Conservation (phyloP, 1,140 invertebrate species). For the Drosophila pandora region DNA sequence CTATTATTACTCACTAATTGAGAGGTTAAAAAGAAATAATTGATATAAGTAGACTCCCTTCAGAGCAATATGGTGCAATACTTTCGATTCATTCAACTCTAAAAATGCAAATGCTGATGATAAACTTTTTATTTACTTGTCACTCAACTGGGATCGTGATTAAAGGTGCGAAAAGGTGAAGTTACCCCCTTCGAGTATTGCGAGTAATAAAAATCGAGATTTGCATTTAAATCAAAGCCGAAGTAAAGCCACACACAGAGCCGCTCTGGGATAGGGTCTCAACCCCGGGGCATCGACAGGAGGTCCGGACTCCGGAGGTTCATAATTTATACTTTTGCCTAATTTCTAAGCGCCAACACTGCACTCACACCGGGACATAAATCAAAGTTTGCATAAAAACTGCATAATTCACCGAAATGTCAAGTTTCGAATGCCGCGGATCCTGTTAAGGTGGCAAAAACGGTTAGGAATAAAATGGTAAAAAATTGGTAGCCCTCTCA, state of each 20-base stretch:
- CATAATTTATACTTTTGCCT: conserved; percentile 74
- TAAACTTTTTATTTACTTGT: conserved; percentile 52
- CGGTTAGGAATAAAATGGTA: conserved; percentile 7
- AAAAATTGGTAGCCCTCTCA: conserved; percentile 52
- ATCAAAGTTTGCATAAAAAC: conserved; percentile 69
- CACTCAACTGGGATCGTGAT: conserved; percentile 62
- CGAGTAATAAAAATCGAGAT: conserved; percentile 38
- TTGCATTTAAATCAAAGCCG: conserved; percentile 78
- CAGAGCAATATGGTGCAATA: neutral
- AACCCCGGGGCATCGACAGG: conserved; percentile 43
- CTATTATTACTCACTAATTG: neutral
- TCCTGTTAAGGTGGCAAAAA: conserved; percentile 21
- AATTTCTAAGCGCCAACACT: conserved; percentile 54
- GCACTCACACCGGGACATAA: conserved; percentile 37
- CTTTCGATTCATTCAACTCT: neutral
- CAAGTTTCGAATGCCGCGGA: conserved; percentile 39
- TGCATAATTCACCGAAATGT: conserved; percentile 79
- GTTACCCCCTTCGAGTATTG: conserved; percentile 36
- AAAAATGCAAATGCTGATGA: conserved; percentile 39
- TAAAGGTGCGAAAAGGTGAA: conserved; percentile 69
- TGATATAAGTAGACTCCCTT: no score
- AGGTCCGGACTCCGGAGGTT: conserved; percentile 15
- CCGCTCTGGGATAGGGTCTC: conserved; percentile 17
- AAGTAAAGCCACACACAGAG: conserved; percentile 40
- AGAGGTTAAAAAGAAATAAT: neutral